Evolutionary conservation across 1,140 invertebrate genomes (phyloP).

Genomic region (Eueides isabella): DNA sequence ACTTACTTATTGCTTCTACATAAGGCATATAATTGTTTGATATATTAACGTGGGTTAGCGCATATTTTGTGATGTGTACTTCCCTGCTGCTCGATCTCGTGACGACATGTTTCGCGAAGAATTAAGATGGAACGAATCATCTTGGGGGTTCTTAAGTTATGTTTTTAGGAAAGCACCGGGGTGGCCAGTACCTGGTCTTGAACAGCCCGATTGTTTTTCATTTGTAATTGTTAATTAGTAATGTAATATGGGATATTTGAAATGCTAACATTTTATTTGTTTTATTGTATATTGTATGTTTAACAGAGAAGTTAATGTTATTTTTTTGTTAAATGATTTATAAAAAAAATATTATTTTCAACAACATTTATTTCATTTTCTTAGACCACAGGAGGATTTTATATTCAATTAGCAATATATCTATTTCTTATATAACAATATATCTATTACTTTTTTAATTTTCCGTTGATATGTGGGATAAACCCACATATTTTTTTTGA

Average conservation of each 20-base stretch:
- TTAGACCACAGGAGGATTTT: too few relatives aligned
- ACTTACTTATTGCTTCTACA: not conserved
- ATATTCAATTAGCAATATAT: too few relatives aligned
- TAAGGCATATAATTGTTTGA: slow-evolving; percentile 1
- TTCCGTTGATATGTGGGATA: too few relatives aligned
- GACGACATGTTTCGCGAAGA: slow-evolving; percentile 44
- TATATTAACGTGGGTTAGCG: not conserved
- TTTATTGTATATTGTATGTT: not conserved
- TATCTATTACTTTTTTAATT: too few relatives aligned
- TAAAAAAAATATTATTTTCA: too few relatives aligned
- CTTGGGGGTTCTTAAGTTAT: slow-evolving; percentile 42
- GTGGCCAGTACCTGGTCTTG: slow-evolving; percentile 11
- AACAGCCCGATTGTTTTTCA: not conserved
- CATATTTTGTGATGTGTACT: slow-evolving; percentile 23
- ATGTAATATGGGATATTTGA: not conserved
- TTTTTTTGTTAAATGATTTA: not conserved
- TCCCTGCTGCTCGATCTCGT: slow-evolving; percentile 29
- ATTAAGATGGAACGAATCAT: slow-evolving; percentile 43
- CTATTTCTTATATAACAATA: too few relatives aligned
- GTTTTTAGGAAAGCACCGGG: slow-evolving; percentile 30
- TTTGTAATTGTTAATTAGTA: slow-evolving; percentile 5
- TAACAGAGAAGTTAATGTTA: not conserved
- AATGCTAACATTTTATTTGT: not conserved
- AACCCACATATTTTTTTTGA: too few relatives aligned
- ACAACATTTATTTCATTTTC: too few relatives aligned